These are phyloP conservation scores for Conops quadrifasciatus DNA, from an alignment of 2,888 invertebrate species.

Conservation along the genomic window DNA sequence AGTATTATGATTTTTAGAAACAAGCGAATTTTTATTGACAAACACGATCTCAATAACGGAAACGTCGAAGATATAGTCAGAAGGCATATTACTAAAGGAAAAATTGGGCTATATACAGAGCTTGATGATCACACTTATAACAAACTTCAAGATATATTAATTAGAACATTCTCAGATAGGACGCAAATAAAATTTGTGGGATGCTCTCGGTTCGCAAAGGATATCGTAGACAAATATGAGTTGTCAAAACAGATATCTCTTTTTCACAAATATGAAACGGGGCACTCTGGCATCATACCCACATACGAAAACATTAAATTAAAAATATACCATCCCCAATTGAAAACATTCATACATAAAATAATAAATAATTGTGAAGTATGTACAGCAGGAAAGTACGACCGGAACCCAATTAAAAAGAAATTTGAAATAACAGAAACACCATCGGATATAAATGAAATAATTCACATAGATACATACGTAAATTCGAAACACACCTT, in stretches of 20 bases:
- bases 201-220: slow-evolving; percentile 21
- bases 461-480: slow-evolving; percentile 3
- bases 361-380: slow-evolving; percentile 42
- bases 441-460: slow-evolving; percentile 10
- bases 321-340: slow-evolving; percentile 38
- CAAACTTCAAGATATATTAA: slow-evolving; percentile 35
- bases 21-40: slow-evolving; percentile 23
- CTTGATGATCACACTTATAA: slow-evolving; percentile 32
- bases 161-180: slow-evolving; percentile 28
- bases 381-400: slow-evolving; percentile 36
- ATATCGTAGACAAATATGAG: slow-evolving; percentile 39
- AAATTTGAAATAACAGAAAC: slow-evolving; percentile 15
- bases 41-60: slow-evolving; percentile 21
- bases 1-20: not conserved
- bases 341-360: slow-evolving; percentile 37
- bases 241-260: slow-evolving; percentile 39
- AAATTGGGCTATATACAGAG: slow-evolving; percentile 37
- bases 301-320: slow-evolving; percentile 40
- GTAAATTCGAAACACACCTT: not conserved
- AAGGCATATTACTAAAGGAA: slow-evolving; percentile 26
- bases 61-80: slow-evolving; percentile 30
- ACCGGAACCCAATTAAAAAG: slow-evolving; percentile 35
- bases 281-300: slow-evolving; percentile 40
- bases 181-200: slow-evolving; percentile 35
- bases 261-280: slow-evolving; percentile 43